Percentiles rank a stretch among this genome's conserved stretches.
Evolutionary conservation across 35 echinoderm and acorn worm species (phyloP).

Genomic region (Apostichopus californicus): DNA sequence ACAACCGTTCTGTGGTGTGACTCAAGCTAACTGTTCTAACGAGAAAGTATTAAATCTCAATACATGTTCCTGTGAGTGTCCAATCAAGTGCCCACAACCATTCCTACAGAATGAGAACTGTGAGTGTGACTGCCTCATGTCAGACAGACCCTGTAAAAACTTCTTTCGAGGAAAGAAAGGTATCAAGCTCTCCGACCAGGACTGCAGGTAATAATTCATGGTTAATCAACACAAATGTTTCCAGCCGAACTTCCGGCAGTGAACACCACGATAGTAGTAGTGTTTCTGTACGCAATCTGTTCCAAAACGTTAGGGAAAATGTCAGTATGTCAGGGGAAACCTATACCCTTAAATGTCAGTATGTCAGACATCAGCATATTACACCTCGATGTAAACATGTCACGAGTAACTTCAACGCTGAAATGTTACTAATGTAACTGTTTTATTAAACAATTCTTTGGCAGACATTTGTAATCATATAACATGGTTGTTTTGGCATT

Average conservation of each 20-base stretch:
- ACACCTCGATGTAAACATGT: too few species aligned
- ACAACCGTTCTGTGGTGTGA: conserved; percentile 66
- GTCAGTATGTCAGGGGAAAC: too few species aligned
- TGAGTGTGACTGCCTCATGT: conserved; percentile 77
- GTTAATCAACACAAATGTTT: not conserved
- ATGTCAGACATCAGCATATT: too few species aligned
- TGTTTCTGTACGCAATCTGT: too few species aligned
- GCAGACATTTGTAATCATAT: too few species aligned
- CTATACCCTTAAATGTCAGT: too few species aligned
- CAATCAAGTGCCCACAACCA: conserved; percentile 68
- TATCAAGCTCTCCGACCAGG: conserved; percentile 18
- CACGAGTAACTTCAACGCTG: too few species aligned
- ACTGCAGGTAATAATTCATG: conserved; percentile 71
- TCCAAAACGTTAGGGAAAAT: too few species aligned
- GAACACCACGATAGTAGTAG: not conserved
- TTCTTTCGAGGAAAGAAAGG: conserved; percentile 70
- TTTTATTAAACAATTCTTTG: too few species aligned
- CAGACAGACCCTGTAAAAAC: conserved; percentile 75
- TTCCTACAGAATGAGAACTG: conserved; percentile 80
- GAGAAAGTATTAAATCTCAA: conserved; percentile 69
- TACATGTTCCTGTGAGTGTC: conserved; percentile 72
- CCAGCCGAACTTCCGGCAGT: not conserved
- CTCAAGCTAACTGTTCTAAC: conserved; percentile 60
- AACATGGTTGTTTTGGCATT: too few species aligned
- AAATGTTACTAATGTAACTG: too few species aligned